Evolutionary conservation across 2,113 vertebrate genomes (phyloP), one percentile per base, ranked within the genome.

Genomic region (Lampris megalopsis): DNA sequence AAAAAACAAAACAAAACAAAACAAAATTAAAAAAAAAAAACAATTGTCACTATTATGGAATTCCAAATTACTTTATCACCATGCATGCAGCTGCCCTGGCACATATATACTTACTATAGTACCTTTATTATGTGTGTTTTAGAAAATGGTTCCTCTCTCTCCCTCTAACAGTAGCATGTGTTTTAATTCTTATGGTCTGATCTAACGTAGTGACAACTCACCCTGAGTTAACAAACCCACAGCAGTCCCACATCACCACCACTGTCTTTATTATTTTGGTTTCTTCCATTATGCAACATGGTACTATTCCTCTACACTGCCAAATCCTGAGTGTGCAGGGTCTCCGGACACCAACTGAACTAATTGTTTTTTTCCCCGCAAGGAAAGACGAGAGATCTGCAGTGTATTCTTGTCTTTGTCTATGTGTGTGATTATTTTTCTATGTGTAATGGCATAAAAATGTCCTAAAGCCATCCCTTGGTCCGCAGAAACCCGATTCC

Each of bases 321-420:
- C 76, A 61, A 50, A 36, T 40, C 48, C 65, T 67, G 10, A 60
- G 48, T n/a, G 50, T 53, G 54, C 24, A 36, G 7, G 3, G 52
- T 70, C 77, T 36, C 75, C 53, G 75, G 61, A 82, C 63, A 80
- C 50, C 35, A 50, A 38, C 50, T 42, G 63, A 57, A 53, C 35
- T 3, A 53, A 75, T 40, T 63, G 68, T 85, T 70, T 84, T 83
- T 85, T 70, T 84, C 81, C 64, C 62, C 68, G 75, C 68, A 79
- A 60, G 45, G 74, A 63, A 73, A 71, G 42, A 9, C 4, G 42
- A 76, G 65, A 68, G 64, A 58, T 43, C 38, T 52, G 47, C 38
- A 6, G 8, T 71, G 48, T 52, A 42, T 36, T 11, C 49, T 40
- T 41, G 74, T 65, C 36, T 68, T 60, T 72, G 50, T 40, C 37